Conservation (phyloP, 2,113 vertebrate genomes). For the Leucopsar rothschildi region DNA sequence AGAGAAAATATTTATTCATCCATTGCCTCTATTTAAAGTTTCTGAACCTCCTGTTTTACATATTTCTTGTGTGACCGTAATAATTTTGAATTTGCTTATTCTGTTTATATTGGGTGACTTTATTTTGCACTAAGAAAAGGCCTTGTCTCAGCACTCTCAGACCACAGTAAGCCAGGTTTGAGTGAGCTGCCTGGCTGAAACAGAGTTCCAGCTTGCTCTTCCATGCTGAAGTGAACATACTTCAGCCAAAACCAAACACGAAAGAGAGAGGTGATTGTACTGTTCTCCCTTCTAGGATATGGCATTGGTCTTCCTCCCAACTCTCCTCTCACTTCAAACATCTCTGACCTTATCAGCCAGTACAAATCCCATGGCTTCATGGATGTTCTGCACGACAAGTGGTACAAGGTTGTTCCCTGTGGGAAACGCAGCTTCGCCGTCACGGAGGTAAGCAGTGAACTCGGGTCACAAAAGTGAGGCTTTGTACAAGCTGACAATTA, state of each 20-base stretch:
- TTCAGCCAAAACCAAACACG: background rate
- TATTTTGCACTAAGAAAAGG: background rate
- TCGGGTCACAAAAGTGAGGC: background rate
- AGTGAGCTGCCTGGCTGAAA: background rate
- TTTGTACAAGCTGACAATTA: background rate
- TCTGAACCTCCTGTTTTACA: background rate
- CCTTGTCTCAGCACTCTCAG: background rate
- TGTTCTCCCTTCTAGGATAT: constrained; percentile 80
- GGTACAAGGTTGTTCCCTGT: constrained; percentile 97
- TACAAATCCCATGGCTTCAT: constrained; percentile 98
- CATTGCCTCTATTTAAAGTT: background rate
- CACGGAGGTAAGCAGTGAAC: constrained; percentile 81
- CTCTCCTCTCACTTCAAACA: constrained; percentile 91
- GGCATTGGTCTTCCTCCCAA: constrained; percentile 97
- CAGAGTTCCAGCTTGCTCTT: background rate
- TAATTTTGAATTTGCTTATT: background rate
- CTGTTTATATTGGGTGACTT: background rate
- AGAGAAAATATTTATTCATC: background rate
- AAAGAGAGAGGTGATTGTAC: background rate
- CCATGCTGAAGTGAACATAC: fast-evolving
- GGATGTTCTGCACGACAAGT: constrained; percentile 97
- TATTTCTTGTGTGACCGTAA: background rate
- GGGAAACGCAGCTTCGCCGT: constrained; percentile 95
- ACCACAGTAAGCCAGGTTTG: background rate
- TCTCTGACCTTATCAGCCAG: constrained; percentile 94